Conservation (phyloP, 2,888 invertebrate genomes). For the Eugnorisma glareosa region DNA sequence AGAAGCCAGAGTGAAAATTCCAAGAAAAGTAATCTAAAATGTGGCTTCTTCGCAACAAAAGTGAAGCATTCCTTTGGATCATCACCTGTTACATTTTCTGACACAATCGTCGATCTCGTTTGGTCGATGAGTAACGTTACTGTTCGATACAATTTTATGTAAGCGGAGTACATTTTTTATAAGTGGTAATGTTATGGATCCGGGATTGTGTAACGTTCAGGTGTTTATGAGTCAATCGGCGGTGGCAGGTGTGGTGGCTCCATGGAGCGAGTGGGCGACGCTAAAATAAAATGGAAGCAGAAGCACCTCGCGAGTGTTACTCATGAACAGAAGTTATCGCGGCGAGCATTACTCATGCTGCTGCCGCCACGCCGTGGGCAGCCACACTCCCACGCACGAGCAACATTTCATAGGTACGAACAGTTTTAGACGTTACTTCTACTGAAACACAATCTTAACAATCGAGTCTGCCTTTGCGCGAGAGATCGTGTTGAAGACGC, state of each 20-base stretch:
- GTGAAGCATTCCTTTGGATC: constrained; percentile 2
- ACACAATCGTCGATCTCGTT: constrained; percentile 3
- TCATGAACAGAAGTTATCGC: constrained; percentile 80
- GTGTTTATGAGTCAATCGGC: constrained; percentile 83
- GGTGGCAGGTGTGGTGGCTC: constrained; percentile 86
- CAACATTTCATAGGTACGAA: constrained; percentile 84
- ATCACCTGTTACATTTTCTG: constrained; percentile 21
- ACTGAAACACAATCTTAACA: constrained; percentile 71
- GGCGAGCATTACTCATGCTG: constrained; percentile 84
- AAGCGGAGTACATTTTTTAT: constrained; percentile 58
- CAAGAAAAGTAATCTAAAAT: constrained; percentile 15
- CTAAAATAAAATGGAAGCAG: constrained; percentile 87
- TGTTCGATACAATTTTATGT: constrained; percentile 45
- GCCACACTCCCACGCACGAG: constrained; percentile 87
- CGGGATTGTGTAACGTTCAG: constrained; percentile 85
- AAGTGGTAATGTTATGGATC: constrained; percentile 74
- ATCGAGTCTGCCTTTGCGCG: constrained; percentile 62
- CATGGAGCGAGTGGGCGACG: constrained; percentile 83
- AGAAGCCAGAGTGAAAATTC: constrained; percentile 1
- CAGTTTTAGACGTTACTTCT: constrained; percentile 80
- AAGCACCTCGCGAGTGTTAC: constrained; percentile 78
- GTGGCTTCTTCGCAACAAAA: background rate
- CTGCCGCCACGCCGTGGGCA: constrained; percentile 77
- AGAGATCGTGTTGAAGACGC: constrained; percentile 45
- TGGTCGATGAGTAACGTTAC: constrained; percentile 14